phyloP scores from a whole-genome alignment of 2,113 vertebrate species.

The Phycodurus eques region DNA sequence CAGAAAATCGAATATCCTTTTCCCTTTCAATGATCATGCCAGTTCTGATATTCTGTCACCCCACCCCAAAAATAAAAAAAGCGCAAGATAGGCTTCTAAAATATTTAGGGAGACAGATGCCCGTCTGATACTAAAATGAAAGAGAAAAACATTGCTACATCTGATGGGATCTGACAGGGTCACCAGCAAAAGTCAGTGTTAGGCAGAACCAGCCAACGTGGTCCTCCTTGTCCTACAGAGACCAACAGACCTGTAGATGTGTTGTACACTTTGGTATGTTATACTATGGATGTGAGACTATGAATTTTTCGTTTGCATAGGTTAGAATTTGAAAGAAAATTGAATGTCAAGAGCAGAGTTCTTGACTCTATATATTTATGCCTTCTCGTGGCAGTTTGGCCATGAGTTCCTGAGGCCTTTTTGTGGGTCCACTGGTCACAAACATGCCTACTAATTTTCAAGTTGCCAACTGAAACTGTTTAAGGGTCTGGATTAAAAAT shows the following conservation, averaged over 20 bases:
- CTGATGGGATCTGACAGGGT: no score
- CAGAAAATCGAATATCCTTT: not conserved
- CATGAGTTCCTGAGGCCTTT: no score
- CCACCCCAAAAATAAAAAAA: not conserved
- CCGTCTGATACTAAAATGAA: not conserved
- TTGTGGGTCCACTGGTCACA: no score
- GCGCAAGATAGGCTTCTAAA: slow-evolving; percentile 7
- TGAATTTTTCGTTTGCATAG: no score
- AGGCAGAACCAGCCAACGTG: no score
- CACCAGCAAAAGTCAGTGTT: no score
- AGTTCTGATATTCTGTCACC: slow-evolving; percentile 4
- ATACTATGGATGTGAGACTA: no score
- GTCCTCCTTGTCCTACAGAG: no score
- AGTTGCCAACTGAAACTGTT: not conserved
- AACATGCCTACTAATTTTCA: no score
- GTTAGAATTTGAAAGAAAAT: not conserved
- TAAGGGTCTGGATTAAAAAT: not conserved
- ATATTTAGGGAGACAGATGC: slow-evolving; percentile 2
- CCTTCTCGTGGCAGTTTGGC: not conserved
- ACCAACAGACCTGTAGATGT: no score
- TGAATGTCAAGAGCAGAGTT: not conserved
- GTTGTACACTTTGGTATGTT: no score
- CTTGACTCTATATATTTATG: not conserved
- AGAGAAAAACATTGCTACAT: not conserved
- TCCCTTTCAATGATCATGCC: slow-evolving; percentile 16